These are phyloP conservation scores for Leucophenga varia DNA, from an alignment of 1,140 invertebrate genomes.

Conservation along the genomic window DNA sequence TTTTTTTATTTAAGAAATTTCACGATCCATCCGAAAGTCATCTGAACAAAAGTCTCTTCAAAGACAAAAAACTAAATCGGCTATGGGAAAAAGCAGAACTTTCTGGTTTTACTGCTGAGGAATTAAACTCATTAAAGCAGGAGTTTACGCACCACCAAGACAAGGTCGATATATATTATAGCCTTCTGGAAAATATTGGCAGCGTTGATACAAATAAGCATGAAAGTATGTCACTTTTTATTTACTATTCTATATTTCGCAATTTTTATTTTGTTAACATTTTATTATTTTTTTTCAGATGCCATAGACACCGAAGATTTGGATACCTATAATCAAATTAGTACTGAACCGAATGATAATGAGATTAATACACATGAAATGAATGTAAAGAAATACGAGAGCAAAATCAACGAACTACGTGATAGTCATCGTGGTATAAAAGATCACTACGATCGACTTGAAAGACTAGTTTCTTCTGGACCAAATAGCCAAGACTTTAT, in stretches of 20 bases:
- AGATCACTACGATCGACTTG: slow-evolving; percentile 77
- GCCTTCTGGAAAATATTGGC: slow-evolving; percentile 72
- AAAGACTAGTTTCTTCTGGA: slow-evolving; percentile 67
- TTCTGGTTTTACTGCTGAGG: slow-evolving; percentile 79
- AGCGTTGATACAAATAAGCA: slow-evolving; percentile 58
- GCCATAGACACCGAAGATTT: slow-evolving; percentile 67
- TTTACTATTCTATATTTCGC: not conserved
- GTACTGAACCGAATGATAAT: slow-evolving; percentile 47
- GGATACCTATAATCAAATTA: slow-evolving; percentile 64
- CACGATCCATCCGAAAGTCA: slow-evolving; percentile 65
- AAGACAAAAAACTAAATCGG: slow-evolving; percentile 87
- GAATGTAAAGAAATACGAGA: slow-evolving; percentile 59
- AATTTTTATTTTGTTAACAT: not conserved
- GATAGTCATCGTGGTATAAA: slow-evolving; percentile 77
- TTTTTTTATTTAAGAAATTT: slow-evolving; percentile 49
- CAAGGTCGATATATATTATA: slow-evolving; percentile 88
- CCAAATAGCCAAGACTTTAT: slow-evolving; percentile 82
- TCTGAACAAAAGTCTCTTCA: slow-evolving; percentile 77
- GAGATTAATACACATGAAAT: slow-evolving; percentile 47
- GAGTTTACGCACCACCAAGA: slow-evolving; percentile 92
- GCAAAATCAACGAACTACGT: slow-evolving; percentile 71
- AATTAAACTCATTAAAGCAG: slow-evolving; percentile 80
- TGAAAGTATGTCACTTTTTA: slow-evolving; percentile 62
- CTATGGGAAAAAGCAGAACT: slow-evolving; percentile 87
- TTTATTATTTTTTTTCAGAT: slow-evolving; percentile 36